Evolutionary conservation across 2,888 invertebrate species (phyloP).

Genomic region (Drosophila seclusa): DNA sequence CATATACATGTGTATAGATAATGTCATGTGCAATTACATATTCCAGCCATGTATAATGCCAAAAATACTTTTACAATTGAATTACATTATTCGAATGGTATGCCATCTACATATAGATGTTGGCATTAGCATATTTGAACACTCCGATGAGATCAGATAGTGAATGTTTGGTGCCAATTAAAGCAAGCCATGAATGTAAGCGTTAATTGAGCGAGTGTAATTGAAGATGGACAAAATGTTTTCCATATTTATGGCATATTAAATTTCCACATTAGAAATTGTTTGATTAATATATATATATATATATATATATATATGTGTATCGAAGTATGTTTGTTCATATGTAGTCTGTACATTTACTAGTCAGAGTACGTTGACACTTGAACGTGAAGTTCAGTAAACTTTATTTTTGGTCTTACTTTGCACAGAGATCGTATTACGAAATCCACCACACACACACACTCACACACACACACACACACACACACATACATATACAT

Average conservation of each 20-base stretch:
- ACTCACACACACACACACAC: not conserved
- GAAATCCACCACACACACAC: constrained; percentile 8
- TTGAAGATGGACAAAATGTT: constrained; percentile 4
- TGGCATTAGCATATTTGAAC: not conserved
- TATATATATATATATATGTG: not conserved
- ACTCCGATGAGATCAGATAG: not conserved
- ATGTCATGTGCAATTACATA: not conserved
- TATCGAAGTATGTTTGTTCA: not conserved
- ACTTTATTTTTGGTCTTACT: constrained; percentile 25
- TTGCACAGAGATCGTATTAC: constrained; percentile 42
- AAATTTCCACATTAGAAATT: constrained; percentile 16
- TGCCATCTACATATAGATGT: not conserved
- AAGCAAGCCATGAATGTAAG: not conserved
- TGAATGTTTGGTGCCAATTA: not conserved
- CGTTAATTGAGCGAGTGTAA: not conserved
- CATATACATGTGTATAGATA: not conserved
- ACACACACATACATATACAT: not conserved
- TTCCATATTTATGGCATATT: constrained; percentile 13
- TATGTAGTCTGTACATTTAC: not conserved
- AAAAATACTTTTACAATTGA: not conserved
- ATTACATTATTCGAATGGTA: not conserved
- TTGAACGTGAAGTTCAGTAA: constrained; percentile 42
- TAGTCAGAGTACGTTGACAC: constrained; percentile 47
- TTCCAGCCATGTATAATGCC: not conserved
- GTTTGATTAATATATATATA: constrained; percentile 4